Base-by-base conservation (phyloP, 2,888 invertebrate genomes). In the Norana najaformis region DNA sequence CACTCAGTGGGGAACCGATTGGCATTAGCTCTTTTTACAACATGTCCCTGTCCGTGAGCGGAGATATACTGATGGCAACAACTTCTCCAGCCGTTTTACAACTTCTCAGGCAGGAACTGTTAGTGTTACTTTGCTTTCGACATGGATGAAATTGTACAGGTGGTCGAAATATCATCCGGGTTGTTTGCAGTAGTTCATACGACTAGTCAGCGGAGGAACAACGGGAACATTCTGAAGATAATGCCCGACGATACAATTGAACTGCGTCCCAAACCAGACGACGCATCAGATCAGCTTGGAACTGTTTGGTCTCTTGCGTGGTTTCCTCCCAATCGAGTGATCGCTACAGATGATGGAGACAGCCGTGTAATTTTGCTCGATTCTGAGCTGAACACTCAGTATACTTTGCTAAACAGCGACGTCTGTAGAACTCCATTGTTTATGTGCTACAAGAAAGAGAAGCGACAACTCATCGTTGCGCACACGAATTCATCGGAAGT, bases 391-490 rank as follows among this genome's bases (percentile, higher is more conserved):
- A 69, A 30, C 11, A 69, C 69, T 30, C 69, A 69, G n/a, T n/a
- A 69, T 13, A 69, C 69, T 69, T n/a, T 69, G 69, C 69, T 69
- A 11, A 69, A 69, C 30, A n/a, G n/a, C n/a, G n/a, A n/a, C n/a
- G n/a, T n/a, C n/a, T 69, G 69, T 69, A n/a, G 11, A 69, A 69
- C 30, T 30, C 69, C 69, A n/a, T n/a, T 69, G 69, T 69, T 69
- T n/a, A 69, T 69, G 69, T 69, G 69, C n/a, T 69, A 69, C n/a
- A 69, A 69, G 69, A 69, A 69, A n/a, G 69, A 69, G 30, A 69
- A 69, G 69, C 4, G n/a, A 69, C 69, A 69, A n/a, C 69, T 69
- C 69, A 69, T 69, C 69, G n/a, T 69, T 69, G 69, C 69, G 1
- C n/a, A 69, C 69, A n/a, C 69, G 2, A 0, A 8, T 30, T 69